Evolutionary conservation across 2,888 invertebrate genomes (phyloP).

Genomic region (Hanleya hanleyi): DNA sequence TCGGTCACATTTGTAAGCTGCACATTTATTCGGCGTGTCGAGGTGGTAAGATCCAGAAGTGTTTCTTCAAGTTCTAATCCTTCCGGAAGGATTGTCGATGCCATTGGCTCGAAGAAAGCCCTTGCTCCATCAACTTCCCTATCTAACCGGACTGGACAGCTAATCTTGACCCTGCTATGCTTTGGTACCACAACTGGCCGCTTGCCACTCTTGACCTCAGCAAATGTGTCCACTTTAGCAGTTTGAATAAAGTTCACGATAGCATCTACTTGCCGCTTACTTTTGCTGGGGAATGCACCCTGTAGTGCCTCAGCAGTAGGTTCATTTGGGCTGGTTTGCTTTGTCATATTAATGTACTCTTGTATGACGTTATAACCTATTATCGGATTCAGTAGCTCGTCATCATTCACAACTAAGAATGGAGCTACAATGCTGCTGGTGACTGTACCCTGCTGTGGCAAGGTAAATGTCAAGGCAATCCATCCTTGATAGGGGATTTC

Average conservation of each 20-base stretch:
- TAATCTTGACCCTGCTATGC: not conserved
- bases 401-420: not conserved
- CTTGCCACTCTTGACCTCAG: not conserved
- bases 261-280: not conserved
- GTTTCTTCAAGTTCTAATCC: not conserved
- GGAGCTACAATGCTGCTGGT: not conserved
- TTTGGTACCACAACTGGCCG: not conserved
- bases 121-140: not conserved
- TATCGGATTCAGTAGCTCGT: not conserved
- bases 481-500: constrained; percentile 9
- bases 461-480: not conserved
- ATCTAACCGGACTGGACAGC: not conserved
- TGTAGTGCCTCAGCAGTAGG: not conserved
- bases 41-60: not conserved
- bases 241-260: not conserved
- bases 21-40: not conserved
- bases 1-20: not conserved
- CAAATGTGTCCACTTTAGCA: not conserved
- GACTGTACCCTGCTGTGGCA: not conserved
- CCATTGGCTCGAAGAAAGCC: not conserved
- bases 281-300: not conserved
- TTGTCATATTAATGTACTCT: constrained; percentile 2
- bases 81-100: not conserved
- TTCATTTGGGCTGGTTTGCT: not conserved
- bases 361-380: constrained; percentile 16